Percentiles rank a stretch among this genome's conserved stretches.
These are phyloP conservation scores for Pseudorhombus dupliciocellatus DNA, from an alignment of 2,113 vertebrate species.

Conservation along the genomic window DNA sequence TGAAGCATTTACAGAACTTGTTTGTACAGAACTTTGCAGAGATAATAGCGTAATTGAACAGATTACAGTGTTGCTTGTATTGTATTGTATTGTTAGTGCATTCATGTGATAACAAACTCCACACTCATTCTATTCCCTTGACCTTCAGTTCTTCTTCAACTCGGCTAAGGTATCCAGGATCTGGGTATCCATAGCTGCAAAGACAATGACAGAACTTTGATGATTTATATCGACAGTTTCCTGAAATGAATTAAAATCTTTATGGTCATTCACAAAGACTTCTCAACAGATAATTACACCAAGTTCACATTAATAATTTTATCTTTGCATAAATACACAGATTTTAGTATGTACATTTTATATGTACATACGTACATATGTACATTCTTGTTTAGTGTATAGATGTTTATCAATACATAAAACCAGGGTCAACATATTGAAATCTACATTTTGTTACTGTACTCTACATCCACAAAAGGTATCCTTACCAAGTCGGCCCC, in stretches of 20 bases:
- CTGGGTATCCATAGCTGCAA: conserved; percentile 83
- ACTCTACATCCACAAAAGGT: background rate
- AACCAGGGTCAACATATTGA: no score
- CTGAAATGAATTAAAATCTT: background rate
- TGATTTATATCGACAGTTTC: background rate
- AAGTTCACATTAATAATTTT: background rate
- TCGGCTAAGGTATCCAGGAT: conserved; percentile 76
- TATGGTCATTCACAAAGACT: background rate
- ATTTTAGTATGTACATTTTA: no score
- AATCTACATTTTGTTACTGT: no score
- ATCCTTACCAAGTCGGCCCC: conserved; percentile 76
- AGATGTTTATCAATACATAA: no score
- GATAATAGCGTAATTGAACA: background rate
- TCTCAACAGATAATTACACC: background rate
- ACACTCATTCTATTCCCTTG: conserved; percentile 77
- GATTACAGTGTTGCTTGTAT: no score
- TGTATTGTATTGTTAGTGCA: no score
- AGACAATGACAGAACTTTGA: background rate
- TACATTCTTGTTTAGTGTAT: no score
- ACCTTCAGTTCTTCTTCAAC: conserved; percentile 79
- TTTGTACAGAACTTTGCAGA: background rate
- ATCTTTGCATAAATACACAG: no score
- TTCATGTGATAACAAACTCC: background rate
- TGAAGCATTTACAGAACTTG: no score
- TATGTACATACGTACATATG: no score